Base-by-base conservation (phyloP, 1,140 invertebrate genomes). In the Drosophila paulistorum region DNA sequence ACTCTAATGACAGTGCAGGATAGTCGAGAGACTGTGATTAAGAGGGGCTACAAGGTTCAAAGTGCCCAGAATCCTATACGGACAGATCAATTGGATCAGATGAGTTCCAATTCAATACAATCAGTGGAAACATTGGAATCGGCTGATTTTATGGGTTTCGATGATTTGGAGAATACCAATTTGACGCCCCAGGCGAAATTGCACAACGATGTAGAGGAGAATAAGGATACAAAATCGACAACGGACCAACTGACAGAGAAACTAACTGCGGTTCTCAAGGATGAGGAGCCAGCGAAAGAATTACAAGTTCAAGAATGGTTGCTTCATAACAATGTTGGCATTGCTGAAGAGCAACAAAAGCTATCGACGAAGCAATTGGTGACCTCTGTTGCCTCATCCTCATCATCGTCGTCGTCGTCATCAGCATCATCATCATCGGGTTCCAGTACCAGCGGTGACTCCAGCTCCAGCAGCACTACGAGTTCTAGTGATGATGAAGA, bases 121-220 rank as follows among this genome's bases (percentile, higher is more conserved):
- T 26, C 61, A 55, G 1, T 37, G 41, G 41, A 81, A 7, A 81
- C 67, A 1, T 6, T 71, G n/a, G 59, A 70, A 6, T 87, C 84
- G 1, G 66, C 84, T 17, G 83, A 87, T 55, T 89, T 89, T 41
- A 89, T 76, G 41, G 84, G 84, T 5, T 89, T 89, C 57, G 84
- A 89, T 37, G 84, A 89, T 51, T 54, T 80, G 7, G 85, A 89
- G 37, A 89, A 89, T 13, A 77, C 68, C 1, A 71, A 87, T 59
- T 48, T 87, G 7, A 89, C 83, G 39, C 83, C 83, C 7, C 68
- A 68, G 26, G 74, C 78, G 0, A 74, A 74, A 20, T 51, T 87
- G 45, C 45, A 51, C 4, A 23, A 14, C 45, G 45, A 51, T 9
- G 7, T 45, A 11, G 71, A 78, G 9, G 20, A 23, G 20, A 5